A percentile compares a stretch with the other conserved stretches of the same genome.
phyloP scores from a whole-genome alignment of 2,113 vertebrate genomes.

The Lethenteron camtschaticum region DNA sequence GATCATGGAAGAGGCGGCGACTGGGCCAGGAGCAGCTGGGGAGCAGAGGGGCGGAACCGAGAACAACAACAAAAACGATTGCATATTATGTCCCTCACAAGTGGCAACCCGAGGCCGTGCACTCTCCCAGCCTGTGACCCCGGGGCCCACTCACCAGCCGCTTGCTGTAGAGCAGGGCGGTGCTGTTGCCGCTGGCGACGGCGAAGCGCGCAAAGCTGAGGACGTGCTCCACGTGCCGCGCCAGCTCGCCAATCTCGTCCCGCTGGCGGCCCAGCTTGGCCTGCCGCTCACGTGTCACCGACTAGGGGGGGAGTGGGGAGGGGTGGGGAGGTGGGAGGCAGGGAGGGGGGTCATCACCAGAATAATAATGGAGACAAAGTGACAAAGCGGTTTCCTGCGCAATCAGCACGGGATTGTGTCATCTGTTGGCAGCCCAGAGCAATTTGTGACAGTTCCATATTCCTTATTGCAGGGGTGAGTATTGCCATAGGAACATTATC shows the following conservation, averaged over 20 bases:
- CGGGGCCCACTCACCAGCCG: constrained; percentile 34
- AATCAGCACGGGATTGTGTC: too few species aligned
- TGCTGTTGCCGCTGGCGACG: constrained; percentile 74
- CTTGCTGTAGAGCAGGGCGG: constrained; percentile 72
- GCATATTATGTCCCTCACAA: too few species aligned
- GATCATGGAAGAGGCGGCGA: not conserved
- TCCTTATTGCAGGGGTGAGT: too few species aligned
- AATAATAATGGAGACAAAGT: too few species aligned
- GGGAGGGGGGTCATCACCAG: too few species aligned
- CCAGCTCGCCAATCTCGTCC: constrained; percentile 57
- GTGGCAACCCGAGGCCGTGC: too few species aligned
- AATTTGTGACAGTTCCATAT: too few species aligned
- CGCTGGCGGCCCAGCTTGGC: constrained; percentile 68
- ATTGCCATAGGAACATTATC: too few species aligned
- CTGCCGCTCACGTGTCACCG: constrained; percentile 69
- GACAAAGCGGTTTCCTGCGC: too few species aligned
- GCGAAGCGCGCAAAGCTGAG: constrained; percentile 94
- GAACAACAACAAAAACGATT: not conserved
- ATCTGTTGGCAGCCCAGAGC: too few species aligned
- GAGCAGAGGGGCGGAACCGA: not conserved
- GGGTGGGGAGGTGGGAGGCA: too few species aligned
- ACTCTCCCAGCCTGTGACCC: too few species aligned
- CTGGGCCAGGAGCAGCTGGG: not conserved
- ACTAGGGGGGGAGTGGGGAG: constrained; percentile 20
- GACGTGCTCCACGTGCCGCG: constrained; percentile 72